phyloP scores from a whole-genome alignment of 2,797 vertebrate genomes.

The Schizopygopsis malacanthus region DNA sequence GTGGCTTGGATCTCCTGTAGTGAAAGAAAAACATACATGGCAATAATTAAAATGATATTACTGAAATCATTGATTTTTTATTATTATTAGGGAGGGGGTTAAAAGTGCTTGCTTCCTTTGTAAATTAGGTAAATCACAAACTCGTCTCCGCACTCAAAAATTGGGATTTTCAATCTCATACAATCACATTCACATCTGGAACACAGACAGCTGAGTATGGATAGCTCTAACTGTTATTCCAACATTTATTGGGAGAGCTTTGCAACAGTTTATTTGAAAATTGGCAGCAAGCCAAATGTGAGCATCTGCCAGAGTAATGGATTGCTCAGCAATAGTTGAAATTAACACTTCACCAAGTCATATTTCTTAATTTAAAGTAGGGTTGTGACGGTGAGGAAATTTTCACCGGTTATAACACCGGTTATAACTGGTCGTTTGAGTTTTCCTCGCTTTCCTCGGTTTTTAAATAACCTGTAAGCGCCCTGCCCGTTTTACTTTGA shows the following conservation, averaged over 20 bases:
- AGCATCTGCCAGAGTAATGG: neutral
- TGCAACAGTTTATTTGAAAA: neutral
- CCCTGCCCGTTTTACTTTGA: no score
- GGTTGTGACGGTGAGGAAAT: no score
- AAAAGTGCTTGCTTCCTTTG: neutral
- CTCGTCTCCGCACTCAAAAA: neutral
- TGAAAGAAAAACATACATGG: neutral
- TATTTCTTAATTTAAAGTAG: conserved; percentile 17
- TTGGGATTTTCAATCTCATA: neutral
- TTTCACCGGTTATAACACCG: neutral
- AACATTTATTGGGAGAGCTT: neutral
- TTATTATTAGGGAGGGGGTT: no score
- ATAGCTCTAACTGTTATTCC: neutral
- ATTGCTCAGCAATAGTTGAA: neutral
- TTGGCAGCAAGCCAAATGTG: neutral
- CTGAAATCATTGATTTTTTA: neutral
- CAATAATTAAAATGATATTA: neutral
- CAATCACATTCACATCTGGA: neutral
- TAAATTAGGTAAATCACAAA: neutral
- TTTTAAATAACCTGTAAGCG: no score
- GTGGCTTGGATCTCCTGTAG: conserved; percentile 97
- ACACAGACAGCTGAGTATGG: neutral
- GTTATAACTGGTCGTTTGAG: no score
- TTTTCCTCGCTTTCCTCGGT: no score
- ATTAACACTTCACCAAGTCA: conserved; percentile 17